phyloP scores from a whole-genome alignment of 2,113 vertebrate genomes.

The Pitta sordida region DNA sequence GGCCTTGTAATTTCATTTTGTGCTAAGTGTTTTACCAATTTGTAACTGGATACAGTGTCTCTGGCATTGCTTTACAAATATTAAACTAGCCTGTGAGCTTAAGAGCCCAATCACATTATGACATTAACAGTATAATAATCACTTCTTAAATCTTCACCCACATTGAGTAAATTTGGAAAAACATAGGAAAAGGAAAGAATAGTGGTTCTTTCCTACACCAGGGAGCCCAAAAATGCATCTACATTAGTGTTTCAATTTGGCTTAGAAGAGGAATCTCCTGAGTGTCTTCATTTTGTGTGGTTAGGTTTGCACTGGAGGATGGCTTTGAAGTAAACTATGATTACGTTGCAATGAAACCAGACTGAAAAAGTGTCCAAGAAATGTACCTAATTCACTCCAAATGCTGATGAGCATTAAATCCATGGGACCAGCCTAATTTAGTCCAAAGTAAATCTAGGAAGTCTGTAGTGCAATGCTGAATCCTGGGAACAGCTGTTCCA shows the following conservation, averaged over 20 bases:
- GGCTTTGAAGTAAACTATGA: neutral
- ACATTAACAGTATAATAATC: neutral
- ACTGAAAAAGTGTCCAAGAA: neutral
- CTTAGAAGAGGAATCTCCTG: neutral
- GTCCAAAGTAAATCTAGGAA: neutral
- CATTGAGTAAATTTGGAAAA: neutral
- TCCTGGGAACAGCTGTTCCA: neutral
- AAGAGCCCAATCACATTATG: neutral
- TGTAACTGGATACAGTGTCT: neutral
- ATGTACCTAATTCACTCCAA: neutral
- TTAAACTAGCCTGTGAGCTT: neutral
- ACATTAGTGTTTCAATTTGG: neutral
- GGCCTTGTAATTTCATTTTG: neutral
- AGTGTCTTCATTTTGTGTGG: neutral
- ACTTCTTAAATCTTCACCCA: neutral
- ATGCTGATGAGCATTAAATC: neutral
- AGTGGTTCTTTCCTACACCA: neutral
- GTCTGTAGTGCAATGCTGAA: rapidly evolving
- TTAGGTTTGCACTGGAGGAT: neutral
- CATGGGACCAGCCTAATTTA: neutral
- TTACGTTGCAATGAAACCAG: neutral
- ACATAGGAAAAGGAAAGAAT: neutral
- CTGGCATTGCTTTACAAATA: neutral
- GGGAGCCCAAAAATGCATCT: neutral
- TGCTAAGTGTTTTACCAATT: neutral